phyloP scores from a whole-genome alignment of 1,140 invertebrate genomes.

The Copidosoma floridanum region DNA sequence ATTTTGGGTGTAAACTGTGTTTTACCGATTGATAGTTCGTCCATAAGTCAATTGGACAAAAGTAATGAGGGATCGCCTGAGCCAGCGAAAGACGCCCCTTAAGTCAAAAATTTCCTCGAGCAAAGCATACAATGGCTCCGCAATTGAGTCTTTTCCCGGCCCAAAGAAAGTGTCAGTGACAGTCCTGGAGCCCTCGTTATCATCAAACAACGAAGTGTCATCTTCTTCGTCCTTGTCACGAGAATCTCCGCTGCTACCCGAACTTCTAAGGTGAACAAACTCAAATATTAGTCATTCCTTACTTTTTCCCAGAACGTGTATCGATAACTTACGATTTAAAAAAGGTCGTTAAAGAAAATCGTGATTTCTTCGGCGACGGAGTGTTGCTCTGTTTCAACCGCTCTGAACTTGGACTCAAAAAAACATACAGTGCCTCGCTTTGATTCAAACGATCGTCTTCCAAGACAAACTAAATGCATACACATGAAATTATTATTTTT shows the following conservation, averaged over 20 bases:
- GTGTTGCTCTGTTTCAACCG: conserved; percentile 75
- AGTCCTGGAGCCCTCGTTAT: conserved; percentile 44
- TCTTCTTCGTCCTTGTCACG: conserved; percentile 66
- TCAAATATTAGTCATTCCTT: no score
- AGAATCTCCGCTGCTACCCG: conserved; percentile 42
- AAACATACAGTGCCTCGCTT: conserved; percentile 85
- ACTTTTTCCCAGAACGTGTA: no score
- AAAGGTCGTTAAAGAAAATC: conserved; percentile 80
- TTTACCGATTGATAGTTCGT: conserved; percentile 80
- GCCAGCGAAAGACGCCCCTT: conserved; percentile 81
- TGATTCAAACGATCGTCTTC: conserved; percentile 83
- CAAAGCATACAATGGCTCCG: conserved; percentile 81
- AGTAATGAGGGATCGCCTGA: conserved; percentile 81
- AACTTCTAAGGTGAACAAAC: no score
- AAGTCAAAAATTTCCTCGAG: conserved; percentile 88
- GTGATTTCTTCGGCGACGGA: conserved; percentile 75
- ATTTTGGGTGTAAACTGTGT: background rate
- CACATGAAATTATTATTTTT: conserved; percentile 9
- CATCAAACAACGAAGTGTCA: conserved; percentile 69
- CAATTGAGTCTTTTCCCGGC: conserved; percentile 77
- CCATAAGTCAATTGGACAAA: conserved; percentile 92
- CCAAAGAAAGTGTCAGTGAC: conserved; percentile 56
- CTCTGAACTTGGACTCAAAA: conserved; percentile 85
- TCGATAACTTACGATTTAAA: conserved; percentile 72
- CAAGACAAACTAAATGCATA: conserved; percentile 69